A percentile compares a stretch with the other conserved stretches of the same genome.
Evolutionary conservation across 1,140 invertebrate genomes (phyloP).

Genomic region (Potamilus streckersoni): DNA sequence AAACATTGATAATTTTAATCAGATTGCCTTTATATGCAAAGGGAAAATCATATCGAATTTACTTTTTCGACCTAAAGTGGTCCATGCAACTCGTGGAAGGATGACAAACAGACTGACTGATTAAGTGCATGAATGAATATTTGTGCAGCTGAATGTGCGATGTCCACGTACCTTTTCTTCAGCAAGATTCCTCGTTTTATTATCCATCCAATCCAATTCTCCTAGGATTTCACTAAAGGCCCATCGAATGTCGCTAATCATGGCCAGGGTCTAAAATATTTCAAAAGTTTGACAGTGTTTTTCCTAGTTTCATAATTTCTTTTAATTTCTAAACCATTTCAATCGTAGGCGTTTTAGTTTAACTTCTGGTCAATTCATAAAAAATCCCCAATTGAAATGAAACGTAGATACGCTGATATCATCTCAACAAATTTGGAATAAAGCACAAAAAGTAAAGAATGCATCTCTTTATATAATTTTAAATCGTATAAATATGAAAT

Average conservation of each 20-base stretch:
- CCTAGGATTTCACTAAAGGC: constrained; percentile 82
- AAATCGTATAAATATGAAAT: not conserved
- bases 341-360: not conserved
- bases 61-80: too few relatives aligned
- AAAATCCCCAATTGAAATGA: not conserved
- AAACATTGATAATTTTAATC: too few relatives aligned
- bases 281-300: not conserved
- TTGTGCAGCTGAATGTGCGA: not conserved
- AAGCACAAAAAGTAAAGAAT: too few relatives aligned
- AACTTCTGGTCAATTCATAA: not conserved
- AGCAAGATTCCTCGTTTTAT: constrained; percentile 82
- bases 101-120: too few relatives aligned
- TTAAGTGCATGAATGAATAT: too few relatives aligned
- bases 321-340: not conserved
- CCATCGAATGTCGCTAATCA: constrained; percentile 85
- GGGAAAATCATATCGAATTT: too few relatives aligned
- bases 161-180: constrained; percentile 76
- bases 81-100: too few relatives aligned
- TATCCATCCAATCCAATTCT: constrained; percentile 86
- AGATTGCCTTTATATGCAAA: too few relatives aligned
- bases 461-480: too few relatives aligned
- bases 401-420: too few relatives aligned
- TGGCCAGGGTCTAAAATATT: constrained; percentile 78
- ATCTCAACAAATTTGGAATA: too few relatives aligned
- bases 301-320: not conserved